phyloP scores from a whole-genome alignment of 2,113 vertebrate genomes.

The Myotis yumanensis region DNA sequence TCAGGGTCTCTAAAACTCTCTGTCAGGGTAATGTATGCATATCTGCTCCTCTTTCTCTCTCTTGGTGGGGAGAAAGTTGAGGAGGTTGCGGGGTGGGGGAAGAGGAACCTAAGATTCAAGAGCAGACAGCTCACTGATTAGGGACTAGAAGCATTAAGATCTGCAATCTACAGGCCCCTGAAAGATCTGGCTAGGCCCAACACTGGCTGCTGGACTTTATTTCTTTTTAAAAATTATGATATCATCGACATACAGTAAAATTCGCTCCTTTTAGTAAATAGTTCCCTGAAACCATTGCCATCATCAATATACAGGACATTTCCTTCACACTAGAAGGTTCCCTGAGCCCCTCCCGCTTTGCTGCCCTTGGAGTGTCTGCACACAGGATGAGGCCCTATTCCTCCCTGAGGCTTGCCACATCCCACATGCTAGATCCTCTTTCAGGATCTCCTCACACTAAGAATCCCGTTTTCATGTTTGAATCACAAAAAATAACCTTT shows the following conservation, averaged over 20 bases:
- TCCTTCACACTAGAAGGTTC: background rate
- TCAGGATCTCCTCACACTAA: background rate
- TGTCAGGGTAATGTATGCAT: background rate
- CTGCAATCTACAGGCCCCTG: background rate
- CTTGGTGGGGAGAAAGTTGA: background rate
- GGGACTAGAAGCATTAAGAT: background rate
- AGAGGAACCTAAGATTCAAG: background rate
- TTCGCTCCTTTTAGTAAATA: background rate
- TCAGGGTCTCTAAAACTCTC: background rate
- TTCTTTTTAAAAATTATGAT: background rate
- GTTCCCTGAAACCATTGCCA: background rate
- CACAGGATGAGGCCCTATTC: background rate
- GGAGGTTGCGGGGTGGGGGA: background rate
- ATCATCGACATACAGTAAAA: background rate
- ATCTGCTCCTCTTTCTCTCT: background rate
- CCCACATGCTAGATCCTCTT: background rate
- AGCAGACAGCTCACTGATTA: background rate
- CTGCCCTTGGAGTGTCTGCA: background rate
- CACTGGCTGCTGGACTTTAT: background rate
- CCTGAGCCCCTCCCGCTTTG: background rate
- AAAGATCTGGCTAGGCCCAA: background rate
- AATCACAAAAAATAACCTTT: background rate
- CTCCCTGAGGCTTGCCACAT: accelerated
- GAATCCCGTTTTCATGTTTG: background rate
- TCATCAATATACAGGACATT: background rate